Percentiles rank a stretch among this genome's conserved stretches.
Evolutionary conservation across 2,797 vertebrate genomes (phyloP).

Genomic region (Rallus crepitans): DNA sequence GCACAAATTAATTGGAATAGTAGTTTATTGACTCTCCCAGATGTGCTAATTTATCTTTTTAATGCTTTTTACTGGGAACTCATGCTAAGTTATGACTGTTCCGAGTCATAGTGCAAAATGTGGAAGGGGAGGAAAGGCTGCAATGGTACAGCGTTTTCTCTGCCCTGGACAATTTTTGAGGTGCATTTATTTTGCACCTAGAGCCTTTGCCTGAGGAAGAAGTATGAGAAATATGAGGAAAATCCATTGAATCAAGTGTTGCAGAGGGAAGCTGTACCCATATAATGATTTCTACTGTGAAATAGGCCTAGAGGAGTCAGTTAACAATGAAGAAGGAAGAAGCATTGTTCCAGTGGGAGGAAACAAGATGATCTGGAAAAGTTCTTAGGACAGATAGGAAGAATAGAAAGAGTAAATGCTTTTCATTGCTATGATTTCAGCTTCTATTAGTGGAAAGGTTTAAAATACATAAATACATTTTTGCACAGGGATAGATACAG

Average conservation of each 20-base stretch:
- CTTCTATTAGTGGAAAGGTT: not conserved
- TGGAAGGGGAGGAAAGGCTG: not conserved
- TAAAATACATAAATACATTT: not conserved
- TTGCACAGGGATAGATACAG: not conserved
- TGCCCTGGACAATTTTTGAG: not conserved
- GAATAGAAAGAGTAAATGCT: not conserved
- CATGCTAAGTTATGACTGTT: not conserved
- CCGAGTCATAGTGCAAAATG: not conserved
- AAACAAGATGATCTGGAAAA: slow-evolving; percentile 25
- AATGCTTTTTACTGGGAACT: not conserved
- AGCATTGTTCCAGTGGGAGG: not conserved
- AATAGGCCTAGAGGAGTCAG: not conserved
- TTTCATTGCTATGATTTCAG: not conserved
- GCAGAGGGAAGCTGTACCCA: not conserved
- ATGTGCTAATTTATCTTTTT: not conserved
- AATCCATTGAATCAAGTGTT: not conserved
- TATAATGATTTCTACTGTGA: not conserved
- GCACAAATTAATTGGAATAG: not conserved
- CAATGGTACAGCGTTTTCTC: not conserved
- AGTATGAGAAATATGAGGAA: not conserved
- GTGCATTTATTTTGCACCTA: not conserved
- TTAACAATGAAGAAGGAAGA: not conserved
- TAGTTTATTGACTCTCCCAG: not conserved
- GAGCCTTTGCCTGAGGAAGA: not conserved
- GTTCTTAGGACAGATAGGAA: not conserved